Evolutionary conservation across 1,140 invertebrate genomes (phyloP).

Genomic region (Zeugodacus cucurbitae): DNA sequence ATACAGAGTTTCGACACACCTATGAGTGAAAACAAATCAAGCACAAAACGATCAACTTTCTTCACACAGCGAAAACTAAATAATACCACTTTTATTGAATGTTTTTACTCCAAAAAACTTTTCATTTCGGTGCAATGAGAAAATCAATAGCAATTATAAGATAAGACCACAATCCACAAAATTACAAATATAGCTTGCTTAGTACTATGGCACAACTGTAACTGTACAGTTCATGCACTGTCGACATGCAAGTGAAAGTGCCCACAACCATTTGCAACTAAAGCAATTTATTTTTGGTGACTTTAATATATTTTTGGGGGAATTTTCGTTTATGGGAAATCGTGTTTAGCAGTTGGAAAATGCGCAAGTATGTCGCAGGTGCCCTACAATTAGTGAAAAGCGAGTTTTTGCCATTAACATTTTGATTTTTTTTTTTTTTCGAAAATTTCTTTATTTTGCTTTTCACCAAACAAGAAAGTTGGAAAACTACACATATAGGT

Average conservation of each 20-base stretch:
- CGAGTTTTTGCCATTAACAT: background rate
- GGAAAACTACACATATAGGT: background rate
- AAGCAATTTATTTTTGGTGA: constrained; percentile 7
- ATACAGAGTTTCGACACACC: background rate
- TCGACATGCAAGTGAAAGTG: background rate
- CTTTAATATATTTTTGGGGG: background rate
- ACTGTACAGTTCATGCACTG: background rate
- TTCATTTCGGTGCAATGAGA: background rate
- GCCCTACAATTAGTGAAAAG: background rate
- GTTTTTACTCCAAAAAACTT: background rate
- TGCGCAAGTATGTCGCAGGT: background rate
- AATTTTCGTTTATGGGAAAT: background rate
- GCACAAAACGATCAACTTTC: background rate
- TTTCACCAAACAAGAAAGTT: background rate
- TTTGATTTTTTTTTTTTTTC: background rate
- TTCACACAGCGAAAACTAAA: background rate
- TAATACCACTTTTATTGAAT: background rate
- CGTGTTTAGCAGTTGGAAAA: background rate
- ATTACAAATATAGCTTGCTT: background rate
- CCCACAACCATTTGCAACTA: background rate
- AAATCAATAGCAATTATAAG: constrained; percentile 14
- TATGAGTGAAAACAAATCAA: background rate
- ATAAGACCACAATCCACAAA: background rate
- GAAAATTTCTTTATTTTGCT: background rate
- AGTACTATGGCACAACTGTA: no score